Percentiles rank a stretch among this genome's conserved stretches.
These are phyloP conservation scores for Diadema setosum DNA, from an alignment of 35 echinoderm and acorn worm species.

Conservation along the genomic window DNA sequence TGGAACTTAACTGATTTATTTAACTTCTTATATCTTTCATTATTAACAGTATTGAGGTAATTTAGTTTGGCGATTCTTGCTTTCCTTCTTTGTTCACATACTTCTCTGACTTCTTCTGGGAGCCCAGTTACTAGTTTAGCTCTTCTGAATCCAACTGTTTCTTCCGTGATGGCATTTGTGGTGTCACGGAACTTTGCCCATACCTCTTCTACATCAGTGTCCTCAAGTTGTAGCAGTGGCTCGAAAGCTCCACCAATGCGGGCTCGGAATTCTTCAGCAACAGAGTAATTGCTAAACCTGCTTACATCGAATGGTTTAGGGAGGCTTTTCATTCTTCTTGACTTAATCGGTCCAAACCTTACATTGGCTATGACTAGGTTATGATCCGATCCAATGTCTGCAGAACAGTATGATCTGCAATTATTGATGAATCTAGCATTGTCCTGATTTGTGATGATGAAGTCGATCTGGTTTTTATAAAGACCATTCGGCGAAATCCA, in stretches of 20 bases:
- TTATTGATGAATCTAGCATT: not conserved
- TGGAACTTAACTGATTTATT: conserved; percentile 9
- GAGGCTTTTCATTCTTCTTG: too few species aligned
- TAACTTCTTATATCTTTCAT: not conserved
- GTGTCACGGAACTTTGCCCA: too few species aligned
- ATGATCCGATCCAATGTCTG: conserved; percentile 11
- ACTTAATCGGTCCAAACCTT: too few species aligned
- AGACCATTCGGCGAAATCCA: not conserved
- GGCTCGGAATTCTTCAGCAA: too few species aligned
- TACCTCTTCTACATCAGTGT: too few species aligned
- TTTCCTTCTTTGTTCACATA: conserved; percentile 19
- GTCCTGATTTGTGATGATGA: not conserved
- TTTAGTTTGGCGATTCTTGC: not conserved
- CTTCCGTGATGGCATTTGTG: too few species aligned
- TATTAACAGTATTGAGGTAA: not conserved
- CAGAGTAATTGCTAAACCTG: too few species aligned
- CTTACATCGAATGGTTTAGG: too few species aligned
- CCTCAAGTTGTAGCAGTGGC: too few species aligned
- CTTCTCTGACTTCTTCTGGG: conserved; percentile 14
- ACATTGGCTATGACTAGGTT: conserved; percentile 13
- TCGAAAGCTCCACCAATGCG: too few species aligned
- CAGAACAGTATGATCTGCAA: conserved; percentile 8
- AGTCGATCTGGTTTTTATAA: not conserved
- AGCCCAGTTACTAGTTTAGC: not conserved
- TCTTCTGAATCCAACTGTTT: not conserved